Evolutionary conservation across 2,113 vertebrate species (phyloP), one percentile per base, ranked within the genome.

Genomic region (Rhinichthys klamathensis): DNA sequence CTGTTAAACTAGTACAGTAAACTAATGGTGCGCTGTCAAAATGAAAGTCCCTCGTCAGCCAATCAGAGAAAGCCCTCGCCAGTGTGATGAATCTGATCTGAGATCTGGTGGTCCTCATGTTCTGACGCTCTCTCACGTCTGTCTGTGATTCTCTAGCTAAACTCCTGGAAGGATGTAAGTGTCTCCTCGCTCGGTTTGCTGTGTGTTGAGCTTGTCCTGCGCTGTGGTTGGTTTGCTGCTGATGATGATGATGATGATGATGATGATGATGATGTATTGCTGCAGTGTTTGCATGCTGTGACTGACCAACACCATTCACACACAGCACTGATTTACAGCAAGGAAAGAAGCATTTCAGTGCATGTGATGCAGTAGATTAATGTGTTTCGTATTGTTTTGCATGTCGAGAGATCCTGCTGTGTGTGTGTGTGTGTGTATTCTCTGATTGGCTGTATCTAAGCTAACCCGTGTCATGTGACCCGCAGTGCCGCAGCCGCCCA

Each of bases 151-250:
- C 25, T 72, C 84, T 97, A 99, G 97, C 97, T 94, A 97, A 97
- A 96, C 95, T 99, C 92, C 97, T 98, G 96, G 96, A 98, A 94
- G 96, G 97, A 96, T 97, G 97, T 99, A 99, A 99, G 98, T 99
- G 25, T n/a, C 90, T 35, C 30, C 27, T n/a, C 60, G 8, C 2
- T 3, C 54, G 21, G 54, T 21, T 56, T 27, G 8, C 88, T 70
- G 83, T 81, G 70, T 25, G 2, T 63, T 92, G 89, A 81, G 58
- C 78, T 90, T 32, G 35, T 4, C 30, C 25, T 25, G 3, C 72
- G 23, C 30, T 21, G 27, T 72, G 16, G 25, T 30, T 49, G 11
- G 1, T 61, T 2, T 13, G 6, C 65, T 56, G n/a, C 7, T 32
- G 25, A 9, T 61, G 7, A 2, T 41, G 38, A 9, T 41, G 1